phyloP scores from a whole-genome alignment of 1,140 invertebrate genomes.

The Phenacoccus solenopsis region DNA sequence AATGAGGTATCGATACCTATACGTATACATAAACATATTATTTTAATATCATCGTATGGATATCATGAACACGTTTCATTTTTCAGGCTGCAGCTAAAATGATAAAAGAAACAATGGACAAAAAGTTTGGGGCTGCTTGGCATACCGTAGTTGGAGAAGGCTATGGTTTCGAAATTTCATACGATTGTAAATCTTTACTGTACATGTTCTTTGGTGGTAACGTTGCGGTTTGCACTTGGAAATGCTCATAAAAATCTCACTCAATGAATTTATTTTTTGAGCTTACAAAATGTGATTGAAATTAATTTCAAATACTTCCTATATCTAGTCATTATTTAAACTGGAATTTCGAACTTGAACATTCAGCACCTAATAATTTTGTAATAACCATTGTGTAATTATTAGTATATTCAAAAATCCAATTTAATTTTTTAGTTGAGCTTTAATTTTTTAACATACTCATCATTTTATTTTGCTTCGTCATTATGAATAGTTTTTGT shows the following conservation, averaged over 20 bases:
- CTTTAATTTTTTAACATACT: too few species aligned
- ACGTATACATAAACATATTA: background rate
- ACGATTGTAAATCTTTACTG: conserved; percentile 76
- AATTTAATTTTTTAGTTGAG: too few species aligned
- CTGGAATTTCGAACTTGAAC: too few species aligned
- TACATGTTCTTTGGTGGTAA: conserved; percentile 90
- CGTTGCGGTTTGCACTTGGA: conserved; percentile 79
- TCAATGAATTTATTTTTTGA: background rate
- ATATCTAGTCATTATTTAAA: too few species aligned
- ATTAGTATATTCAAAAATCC: too few species aligned
- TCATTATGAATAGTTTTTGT: too few species aligned
- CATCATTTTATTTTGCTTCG: too few species aligned
- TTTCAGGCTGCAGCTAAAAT: conserved; percentile 59
- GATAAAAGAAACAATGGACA: conserved; percentile 89
- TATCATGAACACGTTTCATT: too few species aligned
- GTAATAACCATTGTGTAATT: too few species aligned
- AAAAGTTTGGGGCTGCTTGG: conserved; percentile 85
- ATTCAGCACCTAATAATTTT: too few species aligned
- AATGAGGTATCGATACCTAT: conserved; percentile 47
- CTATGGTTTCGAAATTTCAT: conserved; percentile 83
- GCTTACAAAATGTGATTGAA: too few species aligned
- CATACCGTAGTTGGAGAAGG: conserved; percentile 88
- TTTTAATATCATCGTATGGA: background rate
- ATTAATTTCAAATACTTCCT: too few species aligned
- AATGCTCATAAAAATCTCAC: conserved; percentile 54